Base-by-base conservation (phyloP, 2,888 invertebrate species). In the Argyresthia goedartella region DNA sequence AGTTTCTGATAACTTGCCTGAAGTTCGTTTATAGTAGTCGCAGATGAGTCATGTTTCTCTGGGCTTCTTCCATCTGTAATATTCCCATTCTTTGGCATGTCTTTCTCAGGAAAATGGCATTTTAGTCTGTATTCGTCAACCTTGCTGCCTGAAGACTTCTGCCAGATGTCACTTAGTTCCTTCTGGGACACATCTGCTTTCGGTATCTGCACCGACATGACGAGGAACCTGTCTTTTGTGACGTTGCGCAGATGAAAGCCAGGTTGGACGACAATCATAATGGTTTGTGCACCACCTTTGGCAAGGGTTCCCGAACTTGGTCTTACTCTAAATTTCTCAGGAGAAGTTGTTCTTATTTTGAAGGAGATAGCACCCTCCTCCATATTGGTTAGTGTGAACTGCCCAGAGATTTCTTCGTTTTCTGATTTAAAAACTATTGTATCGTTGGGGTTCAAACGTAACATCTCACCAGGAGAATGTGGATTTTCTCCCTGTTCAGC, bases 281-380 rank as follows among this genome's bases (percentile, higher is more conserved):
- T 90, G 0, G 88, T 86, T 42, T 90, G 88, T 0, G 87, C 85
- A 3, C 88, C 89, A 8, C 91, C 91, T 0, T 92, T 90, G 1
- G 87, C 78, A 51, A 98, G 71, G 7, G 91, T 81, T 0, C 97
- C 97, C 7, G 92, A 91, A 63, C 95, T 96, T 0, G 97, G 98
- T 51, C 95, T 90, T 1, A 99, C 98, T 35, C 96, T 88, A 80
- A 96, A 98, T 75, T 97, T 97, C 65, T 97, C 96, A 0, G 98
- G 98, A 0, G 97, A 94, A 4, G 98, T 98, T 11, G 98, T 98
- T 78, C 98, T 95, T 57, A 98, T 93, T 93, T 98, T 84, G 49
- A 88, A 89, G 1, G 79, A 84, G 1, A 87, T 62, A 0, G 71
- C 66, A 35, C 76, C 69, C 0, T 88, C 85, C 54, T 92, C 90